Evolutionary conservation across 2,797 vertebrate genomes (phyloP), one percentile per base, ranked within the genome.

Genomic region (Ispidina picta): DNA sequence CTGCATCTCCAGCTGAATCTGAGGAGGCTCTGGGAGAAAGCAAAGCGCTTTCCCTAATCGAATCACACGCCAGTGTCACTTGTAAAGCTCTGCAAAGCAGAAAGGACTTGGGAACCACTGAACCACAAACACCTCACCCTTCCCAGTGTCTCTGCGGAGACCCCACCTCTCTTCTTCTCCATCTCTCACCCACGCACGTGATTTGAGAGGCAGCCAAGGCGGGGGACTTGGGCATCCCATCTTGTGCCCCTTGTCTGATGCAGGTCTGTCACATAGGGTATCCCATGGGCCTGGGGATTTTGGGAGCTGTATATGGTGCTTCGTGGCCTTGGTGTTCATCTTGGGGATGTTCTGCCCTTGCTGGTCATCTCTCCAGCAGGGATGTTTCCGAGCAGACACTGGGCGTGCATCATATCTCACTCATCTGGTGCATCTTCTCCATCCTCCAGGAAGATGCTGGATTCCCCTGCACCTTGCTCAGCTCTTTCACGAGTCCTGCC

Each of bases 41-140:
- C 21, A 60, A 94, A 96, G 75, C 0, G 5, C 60, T 94, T 59
- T 94, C 80, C 90, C 85, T 96, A 95, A 96, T 95, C 80, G 2
- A 97, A 97, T 97, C 96, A 96, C 93, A 96, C 71, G 76, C 86
- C 83, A 54, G 92, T 48, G 48, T 90, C 91, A 66, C 91, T 92
- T 2, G 20, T 60, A 80, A 96, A 95, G 94, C 89, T 92, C 95
- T 66, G 84, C 86, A 97, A 95, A 95, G 95, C 94, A 95, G 93
- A 96, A 96, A 77, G 86, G 87, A 85, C 83, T 91, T 21, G 46
- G 65, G n/a, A 96, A 71, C 82, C 76, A 48, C 82, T 92, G 94
- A 96, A 95, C 84, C 84, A 90, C 91, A 80, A 96, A 92, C 21
- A 19, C 46, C 44, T 2, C 28, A 59, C 28, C 85, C 29, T 77